Conservation (phyloP, 1,140 invertebrate species). For the Drosophila busckii region DNA sequence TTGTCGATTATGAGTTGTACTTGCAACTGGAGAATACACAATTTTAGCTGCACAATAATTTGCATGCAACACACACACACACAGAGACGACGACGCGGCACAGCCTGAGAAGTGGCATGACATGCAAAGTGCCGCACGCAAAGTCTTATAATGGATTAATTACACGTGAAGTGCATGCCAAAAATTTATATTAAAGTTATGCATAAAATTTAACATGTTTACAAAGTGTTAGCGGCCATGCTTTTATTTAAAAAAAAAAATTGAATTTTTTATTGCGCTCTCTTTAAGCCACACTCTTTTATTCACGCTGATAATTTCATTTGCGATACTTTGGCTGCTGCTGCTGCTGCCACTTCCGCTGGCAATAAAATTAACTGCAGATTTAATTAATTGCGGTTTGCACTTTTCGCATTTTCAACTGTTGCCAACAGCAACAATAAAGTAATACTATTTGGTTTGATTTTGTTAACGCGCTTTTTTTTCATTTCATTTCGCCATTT, state of each 20-base stretch:
- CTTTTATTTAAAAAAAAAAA: too few relatives aligned
- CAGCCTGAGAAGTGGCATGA: constrained; percentile 40
- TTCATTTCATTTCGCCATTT: neutral
- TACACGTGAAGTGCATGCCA: constrained; percentile 28
- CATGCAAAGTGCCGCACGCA: constrained; percentile 50
- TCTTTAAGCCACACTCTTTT: too few relatives aligned
- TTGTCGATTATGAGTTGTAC: constrained; percentile 61
- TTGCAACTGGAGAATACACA: constrained; percentile 35
- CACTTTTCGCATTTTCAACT: constrained; percentile 35
- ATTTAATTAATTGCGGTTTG: constrained; percentile 60
- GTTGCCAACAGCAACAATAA: constrained; percentile 14
- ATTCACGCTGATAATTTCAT: constrained; percentile 52
- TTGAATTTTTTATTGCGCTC: too few relatives aligned
- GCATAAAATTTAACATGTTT: neutral
- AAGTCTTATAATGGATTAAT: constrained; percentile 63
- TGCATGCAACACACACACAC: constrained; percentile 71
- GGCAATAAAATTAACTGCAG: constrained; percentile 56
- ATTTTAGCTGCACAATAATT: constrained; percentile 68
- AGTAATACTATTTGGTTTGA: constrained; percentile 9
- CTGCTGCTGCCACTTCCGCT: constrained; percentile 40
- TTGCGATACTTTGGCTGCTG: constrained; percentile 29
- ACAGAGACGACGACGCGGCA: too few relatives aligned
- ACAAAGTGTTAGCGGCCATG: neutral
- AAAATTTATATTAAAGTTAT: constrained; percentile 2
- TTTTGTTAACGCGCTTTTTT: constrained; percentile 3